A percentile compares a stretch with the other conserved stretches of the same genome.
These are phyloP conservation scores for Chrysina gloriosa DNA, from an alignment of 2,888 invertebrate species.

Conservation along the genomic window DNA sequence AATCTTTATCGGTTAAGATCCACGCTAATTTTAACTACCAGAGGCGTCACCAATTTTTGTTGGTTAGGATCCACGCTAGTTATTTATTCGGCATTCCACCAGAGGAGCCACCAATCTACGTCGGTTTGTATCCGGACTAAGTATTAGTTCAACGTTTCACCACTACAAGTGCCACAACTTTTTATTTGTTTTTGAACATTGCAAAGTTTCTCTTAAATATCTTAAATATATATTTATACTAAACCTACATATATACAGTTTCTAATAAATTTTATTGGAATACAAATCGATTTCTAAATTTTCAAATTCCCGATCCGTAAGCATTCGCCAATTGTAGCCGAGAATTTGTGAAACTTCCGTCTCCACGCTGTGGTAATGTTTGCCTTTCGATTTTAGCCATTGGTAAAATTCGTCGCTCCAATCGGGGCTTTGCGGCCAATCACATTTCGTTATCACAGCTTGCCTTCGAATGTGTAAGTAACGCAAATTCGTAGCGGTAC, in stretches of 20 bases:
- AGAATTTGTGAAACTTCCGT: slow-evolving; percentile 77
- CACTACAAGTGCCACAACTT: too few relatives aligned
- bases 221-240: too few relatives aligned
- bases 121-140: too few relatives aligned
- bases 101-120: too few relatives aligned
- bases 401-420: slow-evolving; percentile 76
- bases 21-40: too few relatives aligned
- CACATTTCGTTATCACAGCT: slow-evolving; percentile 76
- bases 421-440: slow-evolving; percentile 74
- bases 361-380: slow-evolving; percentile 74
- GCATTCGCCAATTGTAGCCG: slow-evolving; percentile 75
- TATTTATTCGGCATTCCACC: too few relatives aligned
- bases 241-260: not conserved
- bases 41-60: too few relatives aligned
- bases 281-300: slow-evolving; percentile 63
- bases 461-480: slow-evolving; percentile 76
- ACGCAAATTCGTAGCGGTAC: slow-evolving; percentile 72
- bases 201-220: too few relatives aligned
- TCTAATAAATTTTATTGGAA: slow-evolving; percentile 44
- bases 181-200: too few relatives aligned
- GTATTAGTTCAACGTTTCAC: too few relatives aligned
- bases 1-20: too few relatives aligned
- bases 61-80: too few relatives aligned
- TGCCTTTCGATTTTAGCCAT: slow-evolving; percentile 74
- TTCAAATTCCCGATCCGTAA: slow-evolving; percentile 75